Base-by-base conservation (phyloP, 2,888 invertebrate genomes). In the Leptopilina syphax region DNA sequence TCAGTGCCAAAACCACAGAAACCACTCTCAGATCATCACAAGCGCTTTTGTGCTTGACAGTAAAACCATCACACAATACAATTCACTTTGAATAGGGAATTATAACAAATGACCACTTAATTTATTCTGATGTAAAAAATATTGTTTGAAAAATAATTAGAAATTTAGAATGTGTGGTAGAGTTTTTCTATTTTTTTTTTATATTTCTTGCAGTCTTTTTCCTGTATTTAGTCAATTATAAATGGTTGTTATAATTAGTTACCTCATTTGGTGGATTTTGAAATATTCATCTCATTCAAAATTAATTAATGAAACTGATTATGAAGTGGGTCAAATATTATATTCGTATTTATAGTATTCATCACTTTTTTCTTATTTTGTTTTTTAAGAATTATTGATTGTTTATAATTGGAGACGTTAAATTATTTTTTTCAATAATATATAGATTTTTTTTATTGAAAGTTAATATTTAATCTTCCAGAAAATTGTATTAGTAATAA, bases 1-100 rank as follows among this genome's bases (percentile, higher is more conserved):
- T 63, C 63, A 63, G 63, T 63, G 63, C 63, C 63, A 63, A 24
- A 63, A 63, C 63, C 63, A 63, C 63, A 63, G 63, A 63, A 63
- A 24, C 63, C 63, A 24, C 63, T 63, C 18, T 63, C 18, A 63
- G 24, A 63, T 63, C 63, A 63, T 63, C 63, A 63, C 24, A 63
- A 63, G 63, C 63, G 63, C 63, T 63, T 63, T 63, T 63, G 63
- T 63, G 18, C 18, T 24, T 63, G 63, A 63, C 63, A 63, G 24
- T 63, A 63, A 24, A 63, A 63, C 63, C 63, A 24, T 18, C 63
- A 50, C 63, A 50, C 50, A 63, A 63, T 24, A 63, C 63, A 63
- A 24, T 63, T 63, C 63, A 18, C 63, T 24, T 24, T 63, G 18
- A 63, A 63, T 24, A 8, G 6, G 0, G 10, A 63, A 63, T 63